Evolutionary conservation across 2,888 invertebrate species (phyloP).

Genomic region (Drosophila quinaria): DNA sequence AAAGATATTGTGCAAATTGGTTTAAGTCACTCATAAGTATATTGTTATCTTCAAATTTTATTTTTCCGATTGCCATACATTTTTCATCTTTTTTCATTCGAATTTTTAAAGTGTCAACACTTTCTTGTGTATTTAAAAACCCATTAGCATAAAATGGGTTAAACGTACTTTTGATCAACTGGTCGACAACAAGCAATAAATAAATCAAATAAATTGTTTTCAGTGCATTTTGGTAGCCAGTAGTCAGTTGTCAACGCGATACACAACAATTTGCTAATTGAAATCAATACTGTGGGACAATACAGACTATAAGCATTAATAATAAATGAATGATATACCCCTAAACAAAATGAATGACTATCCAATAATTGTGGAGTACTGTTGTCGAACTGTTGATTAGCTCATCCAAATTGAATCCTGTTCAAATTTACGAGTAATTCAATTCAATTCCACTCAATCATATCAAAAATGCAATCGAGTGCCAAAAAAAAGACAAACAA

Average conservation of each 20-base stretch:
- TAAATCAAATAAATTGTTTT: not conserved
- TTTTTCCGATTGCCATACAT: too few relatives aligned
- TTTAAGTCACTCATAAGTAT: not conserved
- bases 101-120: too few relatives aligned
- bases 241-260: conserved; percentile 27
- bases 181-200: too few relatives aligned
- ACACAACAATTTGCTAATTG: conserved; percentile 45
- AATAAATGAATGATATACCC: conserved; percentile 18
- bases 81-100: too few relatives aligned
- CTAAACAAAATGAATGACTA: conserved; percentile 9
- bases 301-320: conserved; percentile 17
- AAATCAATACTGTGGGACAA: conserved; percentile 25
- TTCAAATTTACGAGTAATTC: conserved; percentile 19
- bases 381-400: conserved; percentile 31
- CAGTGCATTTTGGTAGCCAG: conserved; percentile 19
- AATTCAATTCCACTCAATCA: conserved; percentile 50
- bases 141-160: too few relatives aligned
- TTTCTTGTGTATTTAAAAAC: too few relatives aligned
- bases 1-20: too few relatives aligned
- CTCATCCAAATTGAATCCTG: conserved; percentile 43
- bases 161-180: not conserved
- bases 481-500: conserved; percentile 7
- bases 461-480: conserved; percentile 33
- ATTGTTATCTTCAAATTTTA: too few relatives aligned
- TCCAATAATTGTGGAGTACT: conserved; percentile 17